Evolutionary conservation across 1,140 invertebrate species (phyloP).

Genomic region (Bradynema listronoti): DNA sequence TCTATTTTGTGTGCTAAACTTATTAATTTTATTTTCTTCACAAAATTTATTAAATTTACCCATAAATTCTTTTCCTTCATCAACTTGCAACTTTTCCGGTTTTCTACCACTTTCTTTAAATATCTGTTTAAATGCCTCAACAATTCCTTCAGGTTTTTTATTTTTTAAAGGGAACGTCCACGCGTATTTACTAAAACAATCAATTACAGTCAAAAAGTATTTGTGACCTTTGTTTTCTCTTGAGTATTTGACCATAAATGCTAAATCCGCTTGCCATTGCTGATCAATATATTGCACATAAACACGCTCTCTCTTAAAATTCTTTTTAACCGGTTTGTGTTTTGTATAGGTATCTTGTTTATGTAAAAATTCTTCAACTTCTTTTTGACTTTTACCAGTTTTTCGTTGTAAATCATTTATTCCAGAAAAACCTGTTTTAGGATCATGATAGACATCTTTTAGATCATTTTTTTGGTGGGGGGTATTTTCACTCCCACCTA

Average conservation of each 20-base stretch:
- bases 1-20: background rate
- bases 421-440: slow-evolving; percentile 22
- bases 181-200: slow-evolving; percentile 60
- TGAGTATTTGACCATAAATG: slow-evolving; percentile 48
- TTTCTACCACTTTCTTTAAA: slow-evolving; percentile 42
- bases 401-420: slow-evolving; percentile 27
- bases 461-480: too few relatives aligned
- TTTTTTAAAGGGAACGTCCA: slow-evolving; percentile 60
- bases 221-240: slow-evolving; percentile 58
- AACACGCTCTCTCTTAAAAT: slow-evolving; percentile 30
- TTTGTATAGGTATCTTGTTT: slow-evolving; percentile 30
- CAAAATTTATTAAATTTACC: slow-evolving; percentile 17
- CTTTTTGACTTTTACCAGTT: slow-evolving; percentile 31
- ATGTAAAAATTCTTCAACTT: slow-evolving; percentile 30
- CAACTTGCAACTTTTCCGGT: slow-evolving; percentile 60
- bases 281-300: slow-evolving; percentile 48
- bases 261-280: slow-evolving; percentile 59
- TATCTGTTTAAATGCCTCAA: slow-evolving; percentile 40
- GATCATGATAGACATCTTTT: slow-evolving; percentile 24
- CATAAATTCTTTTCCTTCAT: slow-evolving; percentile 59
- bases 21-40: slow-evolving; percentile 14
- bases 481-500: background rate
- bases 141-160: slow-evolving; percentile 57
- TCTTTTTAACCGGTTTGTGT: slow-evolving; percentile 25
- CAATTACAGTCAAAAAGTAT: slow-evolving; percentile 60